Base-by-base conservation (phyloP, 2,888 invertebrate species). In the Carpatolechia fugitivella region DNA sequence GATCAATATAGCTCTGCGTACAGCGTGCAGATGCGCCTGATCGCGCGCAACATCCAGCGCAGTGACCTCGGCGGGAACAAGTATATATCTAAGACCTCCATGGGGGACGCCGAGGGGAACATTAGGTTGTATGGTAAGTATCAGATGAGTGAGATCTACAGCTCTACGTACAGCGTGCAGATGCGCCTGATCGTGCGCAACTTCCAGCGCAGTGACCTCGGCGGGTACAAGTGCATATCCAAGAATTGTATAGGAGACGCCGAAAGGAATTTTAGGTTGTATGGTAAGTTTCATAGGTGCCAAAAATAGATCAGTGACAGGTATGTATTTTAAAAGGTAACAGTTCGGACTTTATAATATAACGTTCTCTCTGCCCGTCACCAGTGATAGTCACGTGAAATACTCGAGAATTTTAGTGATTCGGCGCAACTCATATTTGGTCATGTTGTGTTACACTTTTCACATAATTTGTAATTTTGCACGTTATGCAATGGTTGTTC, bases 181-280 rank as follows among this genome's bases (percentile, higher is more conserved):
- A 96, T 97, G 96, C 92, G 93, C 53, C 2, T 11, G 59, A 92
- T 95, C 52, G 94, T 97, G 47, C 92, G 92, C 55, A 93, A 94
- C 66, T 92, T 97, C 58, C 94, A 94, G 74, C 92, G 93, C 61
- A 92, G 92, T 57, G 96, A 96, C 79, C 92, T 96, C 66, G 96
- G 96, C 13, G 96, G 96, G 50, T 97, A 97, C 91, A 96, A 96
- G 78, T 97, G 97, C 88, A 96, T 96, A 72, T 97, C 97, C 52
- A 97, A 97, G 86, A 97, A 97, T 85, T 96, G 96, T 60, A 96
- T 97, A 71, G 97, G 97, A 0, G 96, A 96, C 70, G 96, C 97
- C 11, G 97, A 97, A 78, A 97, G 97, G 57, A 96, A 95, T 77
- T 97, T 97, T 71, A 92, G 96, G 69, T 92, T 97, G 63, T 97